Percentiles rank a stretch among this genome's conserved stretches.
Conservation (phyloP, 2,797 vertebrate species). For the Sebastes itinus region DNA sequence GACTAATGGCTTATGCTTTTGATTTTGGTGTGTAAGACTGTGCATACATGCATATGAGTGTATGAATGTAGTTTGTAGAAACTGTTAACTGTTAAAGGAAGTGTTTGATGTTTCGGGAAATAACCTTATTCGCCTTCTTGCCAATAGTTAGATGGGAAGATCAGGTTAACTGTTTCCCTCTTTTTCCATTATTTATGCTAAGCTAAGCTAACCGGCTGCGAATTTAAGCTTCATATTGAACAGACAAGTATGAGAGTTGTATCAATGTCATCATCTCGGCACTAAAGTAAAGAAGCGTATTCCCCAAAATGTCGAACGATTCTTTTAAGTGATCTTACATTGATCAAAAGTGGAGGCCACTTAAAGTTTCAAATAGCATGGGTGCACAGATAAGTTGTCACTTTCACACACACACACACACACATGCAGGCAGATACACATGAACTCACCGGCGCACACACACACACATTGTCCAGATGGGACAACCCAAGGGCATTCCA, state of each 20-base stretch:
- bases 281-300: not conserved
- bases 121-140: not conserved
- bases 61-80: no score
- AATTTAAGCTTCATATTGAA: not conserved
- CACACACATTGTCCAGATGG: conserved; percentile 52
- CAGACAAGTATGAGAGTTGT: not conserved
- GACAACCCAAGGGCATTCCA: conserved; percentile 61
- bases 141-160: not conserved
- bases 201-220: not conserved
- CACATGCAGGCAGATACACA: conserved; percentile 3
- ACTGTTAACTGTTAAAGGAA: no score
- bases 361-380: not conserved
- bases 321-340: not conserved
- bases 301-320: not conserved
- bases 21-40: not conserved
- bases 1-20: not conserved
- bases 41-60: not conserved
- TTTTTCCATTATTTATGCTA: not conserved
- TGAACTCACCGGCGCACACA: not conserved
- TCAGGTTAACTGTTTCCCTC: not conserved
- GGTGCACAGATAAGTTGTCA: not conserved
- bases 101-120: not conserved
- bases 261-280: not conserved
- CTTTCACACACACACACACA: not conserved
- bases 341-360: not conserved